Percentiles rank a stretch among this genome's conserved stretches.
These are phyloP conservation scores for Phyto melanocephala DNA, from an alignment of 2,888 invertebrate genomes.

Conservation along the genomic window DNA sequence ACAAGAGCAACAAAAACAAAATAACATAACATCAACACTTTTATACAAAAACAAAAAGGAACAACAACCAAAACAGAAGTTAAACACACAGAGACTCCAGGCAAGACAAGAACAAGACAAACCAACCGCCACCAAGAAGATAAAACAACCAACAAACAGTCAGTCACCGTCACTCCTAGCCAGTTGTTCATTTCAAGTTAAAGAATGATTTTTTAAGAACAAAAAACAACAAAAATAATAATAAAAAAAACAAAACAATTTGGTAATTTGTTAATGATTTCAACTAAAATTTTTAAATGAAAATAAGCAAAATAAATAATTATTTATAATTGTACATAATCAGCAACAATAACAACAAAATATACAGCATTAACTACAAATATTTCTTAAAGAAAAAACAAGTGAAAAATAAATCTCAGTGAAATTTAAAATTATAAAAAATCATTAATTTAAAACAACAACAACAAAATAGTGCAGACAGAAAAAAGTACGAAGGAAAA, in stretches of 20 bases:
- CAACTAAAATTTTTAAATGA: constrained; percentile 16
- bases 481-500: not conserved
- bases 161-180: constrained; percentile 29
- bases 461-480: not conserved
- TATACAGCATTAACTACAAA: not conserved
- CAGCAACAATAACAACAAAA: constrained; percentile 9
- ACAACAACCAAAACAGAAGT: constrained; percentile 31
- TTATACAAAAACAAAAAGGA: not conserved
- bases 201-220: constrained; percentile 5
- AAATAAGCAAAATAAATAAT: constrained; percentile 41
- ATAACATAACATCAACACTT: too few relatives aligned
- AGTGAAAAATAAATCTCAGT: constrained; percentile 55
- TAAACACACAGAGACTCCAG: constrained; percentile 28
- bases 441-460: constrained; percentile 1
- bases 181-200: constrained; percentile 28
- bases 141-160: constrained; percentile 38
- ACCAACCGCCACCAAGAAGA: constrained; percentile 42
- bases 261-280: constrained; percentile 63
- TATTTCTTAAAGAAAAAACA: constrained; percentile 16
- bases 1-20: constrained; percentile 24
- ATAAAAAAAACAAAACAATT: constrained; percentile 38
- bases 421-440: constrained; percentile 9
- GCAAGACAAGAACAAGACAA: constrained; percentile 40
- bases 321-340: constrained; percentile 58
- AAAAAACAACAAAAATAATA: constrained; percentile 2